Percentiles rank a stretch among this genome's conserved stretches.
Conservation (phyloP, 2,113 vertebrate genomes). For the Daphoenositta chrysoptera region DNA sequence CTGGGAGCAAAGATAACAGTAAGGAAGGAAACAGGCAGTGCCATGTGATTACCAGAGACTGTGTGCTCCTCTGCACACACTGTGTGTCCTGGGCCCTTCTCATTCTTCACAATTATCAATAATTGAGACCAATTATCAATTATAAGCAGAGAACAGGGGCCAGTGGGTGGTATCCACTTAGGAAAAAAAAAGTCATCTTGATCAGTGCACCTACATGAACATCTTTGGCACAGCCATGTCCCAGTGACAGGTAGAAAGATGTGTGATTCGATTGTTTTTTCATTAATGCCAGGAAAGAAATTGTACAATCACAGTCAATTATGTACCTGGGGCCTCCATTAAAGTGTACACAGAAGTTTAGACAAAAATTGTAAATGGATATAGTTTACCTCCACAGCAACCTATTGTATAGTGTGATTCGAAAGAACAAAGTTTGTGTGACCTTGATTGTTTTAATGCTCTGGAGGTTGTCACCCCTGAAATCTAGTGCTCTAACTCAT, state of each 20-base stretch:
- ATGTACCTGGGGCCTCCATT: not conserved
- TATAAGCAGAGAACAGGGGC: not conserved
- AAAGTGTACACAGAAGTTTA: not conserved
- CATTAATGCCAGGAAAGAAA: not conserved
- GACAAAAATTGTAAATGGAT: not conserved
- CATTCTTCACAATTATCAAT: accelerated
- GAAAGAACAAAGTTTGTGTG: not conserved
- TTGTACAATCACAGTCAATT: not conserved
- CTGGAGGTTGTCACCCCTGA: not conserved
- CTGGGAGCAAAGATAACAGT: not conserved
- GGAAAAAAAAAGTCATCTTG: not conserved
- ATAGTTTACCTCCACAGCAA: not conserved
- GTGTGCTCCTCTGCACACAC: not conserved
- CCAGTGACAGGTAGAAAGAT: not conserved
- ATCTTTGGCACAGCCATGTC: not conserved
- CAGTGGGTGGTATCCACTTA: not conserved
- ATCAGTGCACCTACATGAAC: not conserved
- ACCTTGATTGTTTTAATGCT: not conserved
- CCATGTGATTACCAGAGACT: not conserved
- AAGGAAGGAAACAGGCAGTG: not conserved
- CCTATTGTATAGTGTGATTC: not conserved
- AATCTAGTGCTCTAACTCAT: not conserved
- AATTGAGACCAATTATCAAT: not conserved
- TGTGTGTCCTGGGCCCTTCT: not conserved
- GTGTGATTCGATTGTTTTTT: accelerated